Evolutionary conservation across 1,140 invertebrate genomes (phyloP), one percentile per base, ranked within the genome.

Genomic region (Colletes latitarsis): DNA sequence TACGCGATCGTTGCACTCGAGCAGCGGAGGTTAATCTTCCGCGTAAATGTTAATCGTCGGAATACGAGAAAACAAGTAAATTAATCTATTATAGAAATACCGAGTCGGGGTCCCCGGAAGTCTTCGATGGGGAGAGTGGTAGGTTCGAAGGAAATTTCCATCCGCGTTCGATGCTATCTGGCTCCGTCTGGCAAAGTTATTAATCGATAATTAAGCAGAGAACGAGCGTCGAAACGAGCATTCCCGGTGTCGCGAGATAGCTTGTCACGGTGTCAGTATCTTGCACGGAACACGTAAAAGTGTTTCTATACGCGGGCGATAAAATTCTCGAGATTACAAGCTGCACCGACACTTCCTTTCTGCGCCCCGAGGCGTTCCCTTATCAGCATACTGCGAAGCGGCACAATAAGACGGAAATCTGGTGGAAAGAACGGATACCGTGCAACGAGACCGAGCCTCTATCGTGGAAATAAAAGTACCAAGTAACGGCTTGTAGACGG

Each of bases 371-470:
- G 67, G 71, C 80, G 83, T 75, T 75, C 69, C 78, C 83, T 86
- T 82, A 86, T 86, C 81, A 85, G 82, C 77, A 76, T 75, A 79
- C 77, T 77, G 85, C 77, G 67, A 86, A 43, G 70, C 72, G 82
- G 81, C 75, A 87, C 86, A 87, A 87, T 87, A 73, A 86, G 86
- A 87, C 85, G 82, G 86, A 87, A 87, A 87, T 87, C 86, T 87
- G 82, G 73, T 87, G 86, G 86, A 87, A 87, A 76, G 85, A 84
- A 87, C 82, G 82, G 85, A 87, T 85, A 83, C 85, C 82, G 74
- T 76, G 77, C 72, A 64, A 71, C 81, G 81, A 77, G 75, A 72
- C 73, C 72, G 82, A 75, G 74, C 72, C 73, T 77, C 73, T 86
- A 83, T 86, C 84, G 77, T 75, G 53, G 84, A 86, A 86, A 82